Evolutionary conservation across 2,113 vertebrate species (phyloP), one percentile per base, ranked within the genome.

Genomic region (Alexandromys fortis): DNA sequence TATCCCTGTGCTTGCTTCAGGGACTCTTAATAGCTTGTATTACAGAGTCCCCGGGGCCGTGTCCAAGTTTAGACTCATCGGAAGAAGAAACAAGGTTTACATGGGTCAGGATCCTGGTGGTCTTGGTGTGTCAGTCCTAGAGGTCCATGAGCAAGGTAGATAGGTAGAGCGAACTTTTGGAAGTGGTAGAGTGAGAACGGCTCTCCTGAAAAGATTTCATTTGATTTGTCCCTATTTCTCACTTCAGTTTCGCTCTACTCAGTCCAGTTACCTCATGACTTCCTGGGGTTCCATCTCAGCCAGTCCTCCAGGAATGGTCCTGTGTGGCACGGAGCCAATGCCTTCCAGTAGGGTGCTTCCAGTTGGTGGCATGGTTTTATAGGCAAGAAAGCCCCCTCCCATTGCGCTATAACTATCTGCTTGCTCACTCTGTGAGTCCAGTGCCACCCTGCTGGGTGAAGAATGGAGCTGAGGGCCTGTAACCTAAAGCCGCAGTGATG

Each of bases 11-110:
- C 76, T 67, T 9, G 19, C 19, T 58, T 10, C 35, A 47, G 35
- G 49, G 52, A 63, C 86, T 95, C 33, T 85, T 95, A 79, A 93
- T 79, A 77, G 76, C 49, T 94, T 94, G 65, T 82, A n/a, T 93
- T 67, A 55, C 85, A 96, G 82, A 94, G 65, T 86, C 85, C 75
- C 30, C 42, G 58, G 72, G 83, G 70, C n/a, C n/a, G 55, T 4
- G 0, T 93, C 61, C 73, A 72, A 52, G 22, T 85, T 89, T 94
- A 76, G n/a, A 79, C 10, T 81, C 75, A 92, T 81, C 45, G 33
- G 26, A 94, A 91, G 72, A 89, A 33, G 38, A 91, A 78, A 72
- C 4, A 58, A 35, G n/a, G n/a, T 72, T 67, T 58, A 21, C 49
- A 77, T 38, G 26, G 28, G 11, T 13, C 1, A 17, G 7, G 42